phyloP scores from a whole-genome alignment of 1,140 invertebrate genomes.

The Macrobrachium rosenbergii region DNA sequence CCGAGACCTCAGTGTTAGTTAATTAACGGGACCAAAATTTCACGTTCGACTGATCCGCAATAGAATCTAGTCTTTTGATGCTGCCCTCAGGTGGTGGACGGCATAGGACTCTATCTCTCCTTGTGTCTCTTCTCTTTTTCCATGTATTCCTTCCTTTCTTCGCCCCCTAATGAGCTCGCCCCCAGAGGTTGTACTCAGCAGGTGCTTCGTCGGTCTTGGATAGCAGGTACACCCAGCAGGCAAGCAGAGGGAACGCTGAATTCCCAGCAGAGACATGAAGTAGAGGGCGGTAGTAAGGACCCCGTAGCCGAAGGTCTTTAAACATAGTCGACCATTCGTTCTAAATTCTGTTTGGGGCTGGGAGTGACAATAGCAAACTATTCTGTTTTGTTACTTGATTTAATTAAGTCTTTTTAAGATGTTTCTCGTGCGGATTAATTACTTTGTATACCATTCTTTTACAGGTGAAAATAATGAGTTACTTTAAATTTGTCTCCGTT shows the following conservation, averaged over 20 bases:
- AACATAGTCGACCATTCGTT: no score
- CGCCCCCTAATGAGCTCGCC: background rate
- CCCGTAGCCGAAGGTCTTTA: background rate
- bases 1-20: constrained; percentile 23
- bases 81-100: constrained; percentile 31
- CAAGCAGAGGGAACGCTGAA: background rate
- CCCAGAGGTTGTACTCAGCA: no score
- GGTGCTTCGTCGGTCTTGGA: no score
- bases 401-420: no score
- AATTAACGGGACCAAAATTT: constrained; percentile 56
- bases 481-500: no score
- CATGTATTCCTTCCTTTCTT: background rate
- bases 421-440: no score
- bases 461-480: no score
- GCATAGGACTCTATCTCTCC: background rate
- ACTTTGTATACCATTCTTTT: no score
- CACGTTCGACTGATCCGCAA: constrained; percentile 55
- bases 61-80: constrained; percentile 57
- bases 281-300: background rate
- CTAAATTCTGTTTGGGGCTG: no score
- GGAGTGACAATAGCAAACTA: no score
- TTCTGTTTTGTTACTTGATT: no score
- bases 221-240: no score
- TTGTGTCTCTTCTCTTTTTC: background rate
- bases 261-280: background rate